A percentile compares a stretch with the other conserved stretches of the same genome.
Evolutionary conservation across 37 sponge, comb jelly and placozoan species (phyloP).

Genomic region (Bolinopsis microptera): DNA sequence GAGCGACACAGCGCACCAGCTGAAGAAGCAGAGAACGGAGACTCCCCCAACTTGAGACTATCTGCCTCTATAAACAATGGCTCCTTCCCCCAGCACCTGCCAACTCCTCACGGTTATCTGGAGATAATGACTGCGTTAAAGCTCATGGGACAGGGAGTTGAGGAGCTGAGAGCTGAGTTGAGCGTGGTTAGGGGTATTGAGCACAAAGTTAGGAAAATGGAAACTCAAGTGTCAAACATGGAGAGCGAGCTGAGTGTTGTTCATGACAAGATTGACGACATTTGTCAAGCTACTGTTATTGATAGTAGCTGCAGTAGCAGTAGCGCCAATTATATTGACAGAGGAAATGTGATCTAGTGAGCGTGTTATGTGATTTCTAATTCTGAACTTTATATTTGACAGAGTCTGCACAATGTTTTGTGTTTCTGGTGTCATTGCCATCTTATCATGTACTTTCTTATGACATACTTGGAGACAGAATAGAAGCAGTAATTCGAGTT

Average conservation of each 20-base stretch:
- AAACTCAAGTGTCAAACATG: background rate
- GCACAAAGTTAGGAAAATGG: background rate
- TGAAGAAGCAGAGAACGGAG: background rate
- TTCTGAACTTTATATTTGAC: background rate
- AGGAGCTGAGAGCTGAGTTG: background rate
- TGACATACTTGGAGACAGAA: no score
- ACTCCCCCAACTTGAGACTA: background rate
- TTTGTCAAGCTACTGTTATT: background rate
- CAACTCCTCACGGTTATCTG: background rate
- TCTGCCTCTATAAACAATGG: background rate
- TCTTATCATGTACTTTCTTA: background rate
- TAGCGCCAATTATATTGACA: background rate
- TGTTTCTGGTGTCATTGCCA: background rate
- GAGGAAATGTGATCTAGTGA: background rate
- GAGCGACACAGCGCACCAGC: background rate
- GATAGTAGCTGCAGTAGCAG: background rate
- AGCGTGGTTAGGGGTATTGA: background rate
- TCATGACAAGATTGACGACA: background rate
- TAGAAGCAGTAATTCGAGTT: no score
- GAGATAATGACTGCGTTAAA: conserved; percentile 6
- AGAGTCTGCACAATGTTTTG: background rate
- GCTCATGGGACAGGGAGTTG: background rate
- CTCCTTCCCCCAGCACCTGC: background rate
- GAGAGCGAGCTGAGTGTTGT: background rate
- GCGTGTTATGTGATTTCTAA: background rate